These are phyloP conservation scores for Platysteira castanea DNA, from an alignment of 2,113 vertebrate species.

Conservation along the genomic window DNA sequence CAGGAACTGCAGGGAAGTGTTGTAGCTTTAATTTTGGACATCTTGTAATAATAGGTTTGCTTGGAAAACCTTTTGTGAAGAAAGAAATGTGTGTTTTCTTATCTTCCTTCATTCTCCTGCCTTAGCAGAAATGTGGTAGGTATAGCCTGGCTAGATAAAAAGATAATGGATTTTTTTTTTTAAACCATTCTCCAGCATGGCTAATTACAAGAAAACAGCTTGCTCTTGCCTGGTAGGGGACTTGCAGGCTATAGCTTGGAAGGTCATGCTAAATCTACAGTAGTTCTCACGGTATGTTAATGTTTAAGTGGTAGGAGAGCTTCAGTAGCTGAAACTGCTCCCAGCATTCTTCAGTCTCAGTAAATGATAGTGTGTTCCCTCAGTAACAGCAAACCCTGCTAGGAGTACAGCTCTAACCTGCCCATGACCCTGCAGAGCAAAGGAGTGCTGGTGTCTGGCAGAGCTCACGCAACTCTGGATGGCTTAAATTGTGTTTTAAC, in stretches of 20 bases:
- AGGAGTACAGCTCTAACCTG: conserved; percentile 41
- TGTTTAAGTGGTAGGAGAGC: conserved; percentile 12
- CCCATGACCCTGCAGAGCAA: conserved; percentile 37
- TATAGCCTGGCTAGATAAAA: not conserved
- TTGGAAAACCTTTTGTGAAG: not conserved
- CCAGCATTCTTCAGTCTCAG: not conserved
- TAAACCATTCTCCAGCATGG: not conserved
- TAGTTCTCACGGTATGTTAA: not conserved
- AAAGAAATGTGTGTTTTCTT: not conserved
- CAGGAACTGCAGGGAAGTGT: not conserved
- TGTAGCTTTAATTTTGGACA: not conserved
- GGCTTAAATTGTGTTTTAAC: conserved; percentile 16
- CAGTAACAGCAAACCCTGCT: conserved; percentile 29
- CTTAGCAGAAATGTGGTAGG: not conserved
- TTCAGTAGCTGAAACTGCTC: not conserved
- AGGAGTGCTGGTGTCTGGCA: conserved; percentile 35
- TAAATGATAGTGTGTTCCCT: conserved; percentile 28
- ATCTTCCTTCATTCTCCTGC: not conserved
- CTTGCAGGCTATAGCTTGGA: not conserved
- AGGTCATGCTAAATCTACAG: not conserved
- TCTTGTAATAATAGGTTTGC: not conserved
- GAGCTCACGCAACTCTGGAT: not conserved
- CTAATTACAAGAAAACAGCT: not conserved
- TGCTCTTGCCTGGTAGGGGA: not conserved
- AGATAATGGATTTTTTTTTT: not conserved